Conservation (phyloP, 2,797 vertebrate species). For the Urocyon cinereoargenteus region DNA sequence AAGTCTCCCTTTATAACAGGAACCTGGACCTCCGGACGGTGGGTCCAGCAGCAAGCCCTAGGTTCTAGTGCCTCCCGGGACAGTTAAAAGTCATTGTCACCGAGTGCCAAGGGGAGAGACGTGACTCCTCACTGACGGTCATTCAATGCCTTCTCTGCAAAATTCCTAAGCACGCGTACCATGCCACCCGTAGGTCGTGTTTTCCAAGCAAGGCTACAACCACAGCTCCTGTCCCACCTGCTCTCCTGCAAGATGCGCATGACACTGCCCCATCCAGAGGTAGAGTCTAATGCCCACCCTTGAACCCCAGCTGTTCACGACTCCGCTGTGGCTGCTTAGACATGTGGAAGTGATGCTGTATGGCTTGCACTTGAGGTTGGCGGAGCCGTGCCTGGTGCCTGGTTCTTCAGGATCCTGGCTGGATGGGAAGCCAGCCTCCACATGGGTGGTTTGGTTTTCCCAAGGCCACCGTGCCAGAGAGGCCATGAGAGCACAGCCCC, state of each 20-base stretch:
- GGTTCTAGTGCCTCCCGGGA: neutral
- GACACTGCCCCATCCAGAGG: fast-evolving
- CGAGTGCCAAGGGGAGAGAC: neutral
- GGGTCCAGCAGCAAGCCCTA: neutral
- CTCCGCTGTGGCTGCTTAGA: neutral
- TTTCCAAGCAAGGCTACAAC: neutral
- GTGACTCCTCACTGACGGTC: neutral
- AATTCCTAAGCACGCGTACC: too few species aligned
- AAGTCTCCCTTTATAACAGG: neutral
- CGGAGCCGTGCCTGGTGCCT: neutral
- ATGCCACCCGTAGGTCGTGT: neutral
- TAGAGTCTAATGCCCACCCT: neutral
- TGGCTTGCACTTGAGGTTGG: neutral
- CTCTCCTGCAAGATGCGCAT: neutral
- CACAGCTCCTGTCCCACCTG: fast-evolving
- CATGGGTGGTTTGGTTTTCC: too few species aligned
- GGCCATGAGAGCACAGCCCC: neutral
- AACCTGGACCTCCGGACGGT: neutral
- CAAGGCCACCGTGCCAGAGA: neutral
- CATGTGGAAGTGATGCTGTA: neutral
- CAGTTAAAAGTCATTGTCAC: neutral
- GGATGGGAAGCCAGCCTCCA: neutral
- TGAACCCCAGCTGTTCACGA: neutral
- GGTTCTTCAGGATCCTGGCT: neutral
- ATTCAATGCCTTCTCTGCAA: neutral